Base-by-base conservation (phyloP, 2,888 invertebrate species). In the Nymphalis urticae region DNA sequence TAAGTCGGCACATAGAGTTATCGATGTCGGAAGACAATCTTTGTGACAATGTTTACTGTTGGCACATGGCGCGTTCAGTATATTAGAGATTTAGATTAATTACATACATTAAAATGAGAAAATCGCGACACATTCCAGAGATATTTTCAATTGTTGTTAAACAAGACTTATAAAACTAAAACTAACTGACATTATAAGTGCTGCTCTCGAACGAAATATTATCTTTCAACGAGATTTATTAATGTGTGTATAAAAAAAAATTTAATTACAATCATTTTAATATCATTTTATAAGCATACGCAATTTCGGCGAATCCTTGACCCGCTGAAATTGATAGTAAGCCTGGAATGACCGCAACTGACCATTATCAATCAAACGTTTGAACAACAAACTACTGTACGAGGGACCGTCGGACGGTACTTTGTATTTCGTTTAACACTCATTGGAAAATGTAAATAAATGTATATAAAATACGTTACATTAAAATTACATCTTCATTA, bases 21-120 rank as follows among this genome's bases (percentile, higher is more conserved):
- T 13, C 42, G 10, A 42, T 42, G 42, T 13, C 42, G 42, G 13
- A 42, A 13, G 42, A 42, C 13, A 13, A 42, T 42, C 42, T 42
- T 42, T 42, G 42, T 42, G 13, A 27, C 24, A 16, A 16, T 54
- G 32, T 54, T 54, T 19, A 42, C 36, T 19, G 36, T 5, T 36
- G 17, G 36, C 58, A 58, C 50, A n/a, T 56, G 17, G n/a, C 32
- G 24, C 24, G 54, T 54, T 27, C 24, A 54, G 7, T 42, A 42
- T 13, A 42, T 51, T 51, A 19, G 1, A 19, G 51, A 19, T 51
- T 42, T 42, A 4, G 21, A 51, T 10, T 32, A 50, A 9, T 51
- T 50, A 71, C 70, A 51, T 68, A 71, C 68, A 71, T 65, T 13
- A 64, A 64, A 59, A 58, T 56, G 24, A 65, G 13, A 5, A 70